Evolutionary conservation across 2,797 vertebrate genomes (phyloP).

Genomic region (Platyrinchus mystaceus): DNA sequence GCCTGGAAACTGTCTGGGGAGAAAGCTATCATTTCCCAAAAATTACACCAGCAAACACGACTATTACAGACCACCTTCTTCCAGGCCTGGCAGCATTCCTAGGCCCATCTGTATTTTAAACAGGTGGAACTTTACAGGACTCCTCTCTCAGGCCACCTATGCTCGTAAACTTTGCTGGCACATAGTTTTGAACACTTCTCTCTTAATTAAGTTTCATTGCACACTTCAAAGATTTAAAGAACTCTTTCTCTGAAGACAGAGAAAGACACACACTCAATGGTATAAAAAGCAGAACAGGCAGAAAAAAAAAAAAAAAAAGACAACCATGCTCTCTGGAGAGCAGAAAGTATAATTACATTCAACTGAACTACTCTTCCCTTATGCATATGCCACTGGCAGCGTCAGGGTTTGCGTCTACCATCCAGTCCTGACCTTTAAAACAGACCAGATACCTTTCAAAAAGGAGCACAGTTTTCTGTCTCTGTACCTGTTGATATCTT

Average conservation of each 20-base stretch:
- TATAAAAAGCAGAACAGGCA: not conserved
- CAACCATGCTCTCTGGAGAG: not conserved
- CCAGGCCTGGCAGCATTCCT: not conserved
- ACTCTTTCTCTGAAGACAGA: not conserved
- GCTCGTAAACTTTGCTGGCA: not conserved
- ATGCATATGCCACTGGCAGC: not conserved
- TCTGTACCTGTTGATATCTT: not conserved
- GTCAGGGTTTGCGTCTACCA: not conserved
- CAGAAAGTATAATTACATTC: not conserved
- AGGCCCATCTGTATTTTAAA: not conserved
- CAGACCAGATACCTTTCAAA: not conserved
- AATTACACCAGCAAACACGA: not conserved
- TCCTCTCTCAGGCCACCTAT: not conserved
- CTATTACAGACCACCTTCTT: not conserved
- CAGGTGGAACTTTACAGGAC: not conserved
- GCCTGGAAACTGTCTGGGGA: not conserved
- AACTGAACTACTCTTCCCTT: not conserved
- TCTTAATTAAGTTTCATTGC: not conserved
- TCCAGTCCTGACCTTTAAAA: not conserved
- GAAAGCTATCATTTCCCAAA: not conserved
- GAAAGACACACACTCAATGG: accelerated
- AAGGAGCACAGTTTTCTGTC: not conserved
- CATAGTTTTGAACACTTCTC: accelerated
- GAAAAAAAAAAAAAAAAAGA: not conserved
- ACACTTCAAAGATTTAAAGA: not conserved